Percentiles rank a stretch among this genome's conserved stretches.
These are phyloP conservation scores for Seriola aureovittata DNA, from an alignment of 2,113 vertebrate species.

Conservation along the genomic window DNA sequence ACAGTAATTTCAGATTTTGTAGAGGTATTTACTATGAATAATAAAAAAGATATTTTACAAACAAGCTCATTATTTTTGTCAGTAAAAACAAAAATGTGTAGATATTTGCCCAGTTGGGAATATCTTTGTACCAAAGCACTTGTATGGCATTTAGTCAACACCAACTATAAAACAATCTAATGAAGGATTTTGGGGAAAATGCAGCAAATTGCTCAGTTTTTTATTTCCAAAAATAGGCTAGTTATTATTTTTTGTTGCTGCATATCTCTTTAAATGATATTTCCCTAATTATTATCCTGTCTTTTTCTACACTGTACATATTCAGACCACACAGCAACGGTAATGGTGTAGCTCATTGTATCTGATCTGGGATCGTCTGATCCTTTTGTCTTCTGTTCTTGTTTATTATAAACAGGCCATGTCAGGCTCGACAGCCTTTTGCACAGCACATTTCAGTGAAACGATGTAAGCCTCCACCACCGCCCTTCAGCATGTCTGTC, in stretches of 20 bases:
- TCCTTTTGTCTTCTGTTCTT: conserved; percentile 50
- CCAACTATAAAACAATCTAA: conserved; percentile 62
- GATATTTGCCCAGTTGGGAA: conserved; percentile 46
- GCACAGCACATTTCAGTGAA: conserved; percentile 39
- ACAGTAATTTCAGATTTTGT: conserved; percentile 49
- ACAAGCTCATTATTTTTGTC: conserved; percentile 74
- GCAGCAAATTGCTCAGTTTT: conserved; percentile 1
- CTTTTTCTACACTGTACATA: background rate
- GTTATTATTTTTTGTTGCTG: conserved; percentile 2
- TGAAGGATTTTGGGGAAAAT: conserved; percentile 47
- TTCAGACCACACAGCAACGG: background rate
- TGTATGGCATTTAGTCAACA: conserved; percentile 44
- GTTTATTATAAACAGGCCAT: conserved; percentile 65
- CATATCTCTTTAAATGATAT: background rate
- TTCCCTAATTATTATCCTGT: background rate
- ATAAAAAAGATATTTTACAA: conserved; percentile 61
- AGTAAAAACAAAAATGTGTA: conserved; percentile 59
- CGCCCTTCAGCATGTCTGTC: conserved; percentile 39
- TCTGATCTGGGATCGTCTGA: conserved; percentile 51
- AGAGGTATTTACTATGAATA: conserved; percentile 58
- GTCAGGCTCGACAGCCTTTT: conserved; percentile 43
- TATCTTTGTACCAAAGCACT: conserved; percentile 42
- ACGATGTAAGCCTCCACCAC: conserved; percentile 24
- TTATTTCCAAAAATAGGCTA: conserved; percentile 17
- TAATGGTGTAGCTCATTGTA: conserved; percentile 4